Evolutionary conservation across 2,888 invertebrate species (phyloP).

Genomic region (Dione vanillae): DNA sequence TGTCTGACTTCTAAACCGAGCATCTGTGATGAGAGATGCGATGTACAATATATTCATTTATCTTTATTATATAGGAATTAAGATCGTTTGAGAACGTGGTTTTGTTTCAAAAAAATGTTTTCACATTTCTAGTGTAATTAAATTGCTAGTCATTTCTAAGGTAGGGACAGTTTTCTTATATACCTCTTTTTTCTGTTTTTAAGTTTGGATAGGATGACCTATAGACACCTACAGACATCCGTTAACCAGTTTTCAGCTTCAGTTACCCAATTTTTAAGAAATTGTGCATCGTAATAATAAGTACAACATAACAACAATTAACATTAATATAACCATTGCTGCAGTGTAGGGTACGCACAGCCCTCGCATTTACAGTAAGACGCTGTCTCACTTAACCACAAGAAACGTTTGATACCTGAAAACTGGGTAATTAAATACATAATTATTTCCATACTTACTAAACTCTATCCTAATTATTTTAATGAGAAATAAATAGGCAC

Average conservation of each 20-base stretch:
- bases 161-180: neutral
- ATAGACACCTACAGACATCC: no score
- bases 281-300: no score
- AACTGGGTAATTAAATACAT: neutral
- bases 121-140: neutral
- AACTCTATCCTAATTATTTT: neutral
- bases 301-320: no score
- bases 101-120: neutral
- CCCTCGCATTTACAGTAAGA: no score
- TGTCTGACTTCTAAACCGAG: slow-evolving; percentile 76
- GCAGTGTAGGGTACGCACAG: no score
- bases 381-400: no score
- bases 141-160: neutral
- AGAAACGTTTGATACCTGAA: neutral
- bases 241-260: no score
- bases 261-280: no score
- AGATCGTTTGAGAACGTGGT: neutral
- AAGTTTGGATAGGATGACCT: no score
- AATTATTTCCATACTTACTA: neutral
- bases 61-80: slow-evolving; percentile 20
- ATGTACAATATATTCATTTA: slow-evolving; percentile 57
- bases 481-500: neutral
- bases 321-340: no score
- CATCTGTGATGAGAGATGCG: slow-evolving; percentile 69
- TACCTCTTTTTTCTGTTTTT: neutral